These are phyloP conservation scores for Mesitornis unicolor DNA, from an alignment of 2,113 vertebrate species.

Conservation along the genomic window DNA sequence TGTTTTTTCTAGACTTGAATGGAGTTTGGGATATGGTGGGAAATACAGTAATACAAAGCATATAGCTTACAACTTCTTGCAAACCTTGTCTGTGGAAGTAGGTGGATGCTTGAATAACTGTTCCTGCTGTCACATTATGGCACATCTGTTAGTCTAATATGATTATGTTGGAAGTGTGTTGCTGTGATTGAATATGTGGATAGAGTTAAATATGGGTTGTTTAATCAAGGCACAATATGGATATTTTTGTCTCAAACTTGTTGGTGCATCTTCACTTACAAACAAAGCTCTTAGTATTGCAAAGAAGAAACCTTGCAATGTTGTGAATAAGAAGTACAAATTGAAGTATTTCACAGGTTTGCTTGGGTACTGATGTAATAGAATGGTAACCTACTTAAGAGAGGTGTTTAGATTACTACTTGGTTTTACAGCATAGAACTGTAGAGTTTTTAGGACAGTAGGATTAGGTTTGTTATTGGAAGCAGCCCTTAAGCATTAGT, in stretches of 20 bases:
- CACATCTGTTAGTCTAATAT: not conserved
- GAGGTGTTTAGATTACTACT: not conserved
- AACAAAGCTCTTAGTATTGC: not conserved
- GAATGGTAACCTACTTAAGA: not conserved
- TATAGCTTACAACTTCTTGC: not conserved
- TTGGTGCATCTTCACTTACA: not conserved
- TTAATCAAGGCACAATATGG: not conserved
- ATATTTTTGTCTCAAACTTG: not conserved
- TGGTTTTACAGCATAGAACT: not conserved
- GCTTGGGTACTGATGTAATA: not conserved
- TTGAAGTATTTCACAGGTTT: not conserved
- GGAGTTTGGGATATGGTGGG: not conserved
- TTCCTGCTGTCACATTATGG: not conserved
- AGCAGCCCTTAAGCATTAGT: not conserved
- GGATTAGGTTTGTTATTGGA: not conserved
- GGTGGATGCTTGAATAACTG: not conserved
- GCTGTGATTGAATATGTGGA: not conserved
- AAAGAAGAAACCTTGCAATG: not conserved
- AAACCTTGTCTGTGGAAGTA: not conserved
- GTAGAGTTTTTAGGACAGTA: not conserved
- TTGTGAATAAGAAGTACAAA: not conserved
- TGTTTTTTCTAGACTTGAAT: not conserved
- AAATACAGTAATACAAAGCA: rapidly evolving
- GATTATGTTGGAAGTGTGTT: not conserved
- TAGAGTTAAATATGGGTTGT: not conserved